Evolutionary conservation across 2,113 vertebrate species (phyloP), one percentile per base, ranked within the genome.

Genomic region (Trematocara variabile): DNA sequence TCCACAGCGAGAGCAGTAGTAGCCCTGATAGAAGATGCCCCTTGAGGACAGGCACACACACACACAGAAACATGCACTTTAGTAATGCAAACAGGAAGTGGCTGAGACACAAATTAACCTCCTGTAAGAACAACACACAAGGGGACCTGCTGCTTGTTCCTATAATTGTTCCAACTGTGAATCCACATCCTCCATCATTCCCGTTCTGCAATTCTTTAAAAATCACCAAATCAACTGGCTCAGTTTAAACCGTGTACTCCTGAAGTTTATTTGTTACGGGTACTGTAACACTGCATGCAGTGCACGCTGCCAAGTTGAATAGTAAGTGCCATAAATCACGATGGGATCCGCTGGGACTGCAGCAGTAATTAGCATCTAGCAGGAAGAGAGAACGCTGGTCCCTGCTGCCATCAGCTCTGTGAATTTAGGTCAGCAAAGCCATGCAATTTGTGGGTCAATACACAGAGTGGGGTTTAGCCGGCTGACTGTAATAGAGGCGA

Each of bases 21-120:
- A 99, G 33, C 99, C 99, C 94, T 99, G 99, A 93, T 99, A 99
- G 95, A 99, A 99, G 75, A 98, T 98, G 63, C 99, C 99, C 94
- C 99, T 99, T 90, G 0, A 73, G 54, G 11, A 77, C 33, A 79
- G 25, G 65, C 53, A 53, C 53, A 16, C 44, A 68, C 30, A 88
- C 44, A 90, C 52, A 83, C 8, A 79, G 34, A 87, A 84, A 82
- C 53, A 75, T 48, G 70, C 44, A 88, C 79, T 44, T 44, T 34
- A 82, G 68, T 78, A 77, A 87, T 84, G 81, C 65, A 90, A 89
- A 93, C 89, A 91, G 91, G 88, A 92, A 92, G 78, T 78, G 48
- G 78, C 86, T 86, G 82, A 89, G 89, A 92, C 92, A 70, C 82
- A 79, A 87, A 91, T 90, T 55, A 88, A 90, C 77, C 82, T 83